phyloP scores from a whole-genome alignment of 2,888 invertebrate species.

The Vanessa cardui region DNA sequence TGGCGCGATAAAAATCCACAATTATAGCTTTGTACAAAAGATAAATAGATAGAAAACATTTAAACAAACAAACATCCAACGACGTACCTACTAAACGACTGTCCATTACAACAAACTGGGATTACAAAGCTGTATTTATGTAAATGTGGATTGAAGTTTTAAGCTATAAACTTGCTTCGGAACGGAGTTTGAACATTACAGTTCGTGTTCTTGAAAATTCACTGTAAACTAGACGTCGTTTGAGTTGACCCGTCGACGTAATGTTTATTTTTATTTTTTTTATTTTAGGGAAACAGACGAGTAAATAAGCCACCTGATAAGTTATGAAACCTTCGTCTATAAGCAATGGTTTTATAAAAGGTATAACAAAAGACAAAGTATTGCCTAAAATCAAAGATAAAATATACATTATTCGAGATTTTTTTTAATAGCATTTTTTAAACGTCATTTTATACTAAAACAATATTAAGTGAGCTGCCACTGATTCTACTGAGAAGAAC shows the following conservation, averaged over 20 bases:
- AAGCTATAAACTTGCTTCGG: conserved; percentile 34
- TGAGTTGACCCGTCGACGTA: conserved; percentile 26
- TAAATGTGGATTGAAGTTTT: conserved; percentile 37
- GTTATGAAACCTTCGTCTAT: too few relatives aligned
- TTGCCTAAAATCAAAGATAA: too few relatives aligned
- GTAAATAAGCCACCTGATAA: too few relatives aligned
- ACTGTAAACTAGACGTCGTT: conserved; percentile 27
- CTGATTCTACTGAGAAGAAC: too few relatives aligned
- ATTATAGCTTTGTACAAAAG: background rate
- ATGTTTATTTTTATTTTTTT: background rate
- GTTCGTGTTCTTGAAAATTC: conserved; percentile 32
- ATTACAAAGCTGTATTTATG: conserved; percentile 36
- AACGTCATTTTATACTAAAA: too few relatives aligned
- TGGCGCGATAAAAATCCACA: too few relatives aligned
- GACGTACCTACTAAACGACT: conserved; percentile 22
- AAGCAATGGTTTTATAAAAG: too few relatives aligned
- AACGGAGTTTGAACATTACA: conserved; percentile 28
- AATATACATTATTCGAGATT: too few relatives aligned
- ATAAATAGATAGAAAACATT: conserved; percentile 13
- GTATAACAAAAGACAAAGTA: too few relatives aligned
- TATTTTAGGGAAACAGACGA: too few relatives aligned
- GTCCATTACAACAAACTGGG: conserved; percentile 34
- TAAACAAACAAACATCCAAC: conserved; percentile 27
- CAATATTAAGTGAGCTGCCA: too few relatives aligned
- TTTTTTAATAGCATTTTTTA: too few relatives aligned